phyloP scores from a whole-genome alignment of 2,888 invertebrate species.

The Trissonchulus sp. region DNA sequence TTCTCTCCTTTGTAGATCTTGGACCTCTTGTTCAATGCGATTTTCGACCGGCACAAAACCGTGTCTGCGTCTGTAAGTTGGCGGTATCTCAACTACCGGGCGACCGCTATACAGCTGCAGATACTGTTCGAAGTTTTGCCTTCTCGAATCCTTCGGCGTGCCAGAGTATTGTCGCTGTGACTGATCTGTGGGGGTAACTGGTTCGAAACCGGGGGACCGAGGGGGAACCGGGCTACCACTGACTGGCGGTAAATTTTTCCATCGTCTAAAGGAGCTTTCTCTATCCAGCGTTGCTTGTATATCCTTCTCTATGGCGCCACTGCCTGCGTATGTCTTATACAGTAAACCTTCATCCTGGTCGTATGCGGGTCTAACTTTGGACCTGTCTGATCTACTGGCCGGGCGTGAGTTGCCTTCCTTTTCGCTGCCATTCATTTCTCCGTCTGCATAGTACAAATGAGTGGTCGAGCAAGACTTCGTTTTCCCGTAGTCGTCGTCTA shows the following conservation, averaged over 20 bases:
- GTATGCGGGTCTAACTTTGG: neutral
- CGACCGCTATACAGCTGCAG: slow-evolving; percentile 4
- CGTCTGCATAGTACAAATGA: neutral
- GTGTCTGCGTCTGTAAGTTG: neutral
- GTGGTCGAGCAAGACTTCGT: neutral
- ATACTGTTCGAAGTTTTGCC: neutral
- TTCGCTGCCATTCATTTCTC: neutral
- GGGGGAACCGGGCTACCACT: neutral
- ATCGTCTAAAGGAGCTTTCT: neutral
- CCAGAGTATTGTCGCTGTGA: neutral
- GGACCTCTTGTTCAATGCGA: slow-evolving; percentile 21
- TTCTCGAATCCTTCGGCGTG: neutral
- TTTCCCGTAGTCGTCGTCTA: neutral
- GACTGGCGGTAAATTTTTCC: neutral
- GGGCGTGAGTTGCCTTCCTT: neutral
- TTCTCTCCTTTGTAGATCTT: slow-evolving; percentile 19
- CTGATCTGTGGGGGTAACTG: neutral
- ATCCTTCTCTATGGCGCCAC: neutral
- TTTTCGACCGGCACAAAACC: slow-evolving; percentile 18
- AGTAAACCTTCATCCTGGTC: neutral
- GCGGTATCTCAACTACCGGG: slow-evolving; percentile 2
- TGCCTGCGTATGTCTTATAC: neutral
- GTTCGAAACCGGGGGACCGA: neutral
- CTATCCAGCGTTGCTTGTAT: neutral
- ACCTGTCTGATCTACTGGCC: neutral